phyloP scores from a whole-genome alignment of 2,797 vertebrate genomes.

The Odontamblyopus lacepedii region DNA sequence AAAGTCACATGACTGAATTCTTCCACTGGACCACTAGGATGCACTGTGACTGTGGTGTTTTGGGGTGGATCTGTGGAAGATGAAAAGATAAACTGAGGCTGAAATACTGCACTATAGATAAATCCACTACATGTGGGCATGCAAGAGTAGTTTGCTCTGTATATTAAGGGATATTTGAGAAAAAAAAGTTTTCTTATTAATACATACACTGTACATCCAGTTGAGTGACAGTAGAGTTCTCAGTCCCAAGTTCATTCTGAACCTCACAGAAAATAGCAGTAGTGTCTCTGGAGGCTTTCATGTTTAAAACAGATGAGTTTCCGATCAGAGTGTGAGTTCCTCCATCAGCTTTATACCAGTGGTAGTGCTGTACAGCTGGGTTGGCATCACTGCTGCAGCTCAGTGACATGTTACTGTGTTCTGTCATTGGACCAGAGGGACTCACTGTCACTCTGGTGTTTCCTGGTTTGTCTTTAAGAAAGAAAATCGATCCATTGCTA shows the following conservation, averaged over 20 bases:
- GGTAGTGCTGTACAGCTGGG: slow-evolving; percentile 10
- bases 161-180: too few relatives aligned
- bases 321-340: background rate
- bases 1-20: slow-evolving; percentile 6
- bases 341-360: slow-evolving; percentile 15
- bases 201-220: slow-evolving; percentile 6
- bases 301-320: background rate
- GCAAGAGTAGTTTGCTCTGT: too few relatives aligned
- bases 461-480: slow-evolving; percentile 12
- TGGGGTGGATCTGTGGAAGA: background rate
- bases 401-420: slow-evolving; percentile 5
- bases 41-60: background rate
- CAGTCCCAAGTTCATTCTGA: background rate
- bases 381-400: slow-evolving; percentile 24
- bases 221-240: background rate
- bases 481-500: too few relatives aligned
- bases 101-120: too few relatives aligned
- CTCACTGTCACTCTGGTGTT: background rate
- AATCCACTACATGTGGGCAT: too few relatives aligned
- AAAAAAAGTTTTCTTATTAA: too few relatives aligned
- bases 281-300: background rate
- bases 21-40: background rate
- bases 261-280: background rate
- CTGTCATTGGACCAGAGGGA: slow-evolving; percentile 20
- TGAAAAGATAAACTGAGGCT: background rate